Evolutionary conservation across 2,888 invertebrate genomes (phyloP), one percentile per base, ranked within the genome.

Genomic region (Diaperis boleti): DNA sequence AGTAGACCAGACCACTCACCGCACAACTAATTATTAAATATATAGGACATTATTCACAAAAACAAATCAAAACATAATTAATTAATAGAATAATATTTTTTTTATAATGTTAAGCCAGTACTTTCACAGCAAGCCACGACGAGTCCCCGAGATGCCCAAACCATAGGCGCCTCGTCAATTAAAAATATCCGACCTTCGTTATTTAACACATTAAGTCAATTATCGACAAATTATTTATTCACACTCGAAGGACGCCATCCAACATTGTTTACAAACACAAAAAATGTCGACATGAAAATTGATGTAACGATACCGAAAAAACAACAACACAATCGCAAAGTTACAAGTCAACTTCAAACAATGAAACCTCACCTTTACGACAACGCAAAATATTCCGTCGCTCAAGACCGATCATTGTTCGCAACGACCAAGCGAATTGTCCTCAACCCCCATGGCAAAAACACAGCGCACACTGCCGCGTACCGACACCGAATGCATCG

Each of bases 331-430:
- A 33, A 33, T 11, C 33, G 11, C 6, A 5, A 33, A 33, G 17
- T 41, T 17, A 6, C 15, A 41, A 42, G 17, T 44, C 44, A 44
- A 44, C 13, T 44, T 20, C 44, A 44, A 44, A 22, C 13, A 10
- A 41, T 15, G 13, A 13, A 14, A 10, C 11, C 44, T 44, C 44
- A 44, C 44, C 44, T 44, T 44, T 20, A 7, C 22, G n/a, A 41
- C 14, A n/a, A 10, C n/a, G 3, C n/a, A 15, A 8, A 39, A 4
- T 17, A 39, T 17, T 39, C 39, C n/a, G 5, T 2, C n/a, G 11
- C 20, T 20, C 42, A 42, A 42, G 42, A 42, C 8, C 42, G 18
- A 20, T 42, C 42, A 42, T 44, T 44, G 44, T 44, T 44, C 26
- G 22, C 44, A 44, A 13, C 44, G 44, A 44, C 44, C 41, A 15